Evolutionary conservation across 2,888 invertebrate genomes (phyloP).

Genomic region (Apamea monoglypha): DNA sequence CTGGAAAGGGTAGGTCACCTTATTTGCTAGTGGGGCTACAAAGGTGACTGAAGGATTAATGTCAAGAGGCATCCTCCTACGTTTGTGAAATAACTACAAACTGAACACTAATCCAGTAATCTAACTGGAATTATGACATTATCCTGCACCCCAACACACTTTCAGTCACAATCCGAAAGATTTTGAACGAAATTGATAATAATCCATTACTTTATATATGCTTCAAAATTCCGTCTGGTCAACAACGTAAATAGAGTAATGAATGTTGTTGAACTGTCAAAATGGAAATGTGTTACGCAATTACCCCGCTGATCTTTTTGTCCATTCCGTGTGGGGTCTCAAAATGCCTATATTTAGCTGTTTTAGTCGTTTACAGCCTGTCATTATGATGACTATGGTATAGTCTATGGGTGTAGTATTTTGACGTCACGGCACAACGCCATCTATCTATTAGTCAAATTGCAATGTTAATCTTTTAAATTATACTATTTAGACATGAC

Average conservation of each 20-base stretch:
- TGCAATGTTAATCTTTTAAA: neutral
- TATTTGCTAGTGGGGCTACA: neutral
- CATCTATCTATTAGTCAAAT: neutral
- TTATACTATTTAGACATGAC: neutral
- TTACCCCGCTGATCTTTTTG: neutral
- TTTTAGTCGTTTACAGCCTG: neutral
- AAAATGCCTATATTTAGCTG: neutral
- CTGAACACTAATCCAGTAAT: neutral
- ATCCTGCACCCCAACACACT: neutral
- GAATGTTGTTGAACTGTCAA: neutral
- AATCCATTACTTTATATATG: neutral
- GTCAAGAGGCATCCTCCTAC: neutral
- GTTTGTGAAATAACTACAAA: neutral
- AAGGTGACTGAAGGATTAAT: constrained; percentile 1
- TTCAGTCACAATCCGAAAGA: neutral
- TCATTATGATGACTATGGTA: neutral
- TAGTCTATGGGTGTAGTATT: neutral
- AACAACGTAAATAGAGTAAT: neutral
- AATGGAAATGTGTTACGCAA: neutral
- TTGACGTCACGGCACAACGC: neutral
- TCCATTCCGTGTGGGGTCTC: neutral
- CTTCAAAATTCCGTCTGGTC: neutral
- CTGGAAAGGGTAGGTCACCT: neutral
- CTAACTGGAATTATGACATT: neutral
- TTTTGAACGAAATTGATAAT: neutral